Percentiles rank a stretch among this genome's conserved stretches.
phyloP scores from a whole-genome alignment of 2,113 vertebrate species.

The Heloderma charlesbogerti region DNA sequence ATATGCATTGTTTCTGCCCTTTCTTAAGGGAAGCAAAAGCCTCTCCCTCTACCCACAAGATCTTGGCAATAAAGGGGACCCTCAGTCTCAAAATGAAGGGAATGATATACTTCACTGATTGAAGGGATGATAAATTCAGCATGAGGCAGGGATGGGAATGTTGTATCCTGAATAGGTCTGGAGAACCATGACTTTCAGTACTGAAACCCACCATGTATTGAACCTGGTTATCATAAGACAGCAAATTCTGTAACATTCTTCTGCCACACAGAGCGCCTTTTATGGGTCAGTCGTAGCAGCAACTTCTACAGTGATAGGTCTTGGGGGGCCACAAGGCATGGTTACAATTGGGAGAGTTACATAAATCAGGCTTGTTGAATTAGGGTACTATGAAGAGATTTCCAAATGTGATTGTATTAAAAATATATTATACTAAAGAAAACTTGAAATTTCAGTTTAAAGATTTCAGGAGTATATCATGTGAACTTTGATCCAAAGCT shows the following conservation, averaged over 20 bases:
- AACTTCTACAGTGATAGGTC: not conserved
- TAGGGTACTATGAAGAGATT: not conserved
- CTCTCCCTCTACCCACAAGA: not conserved
- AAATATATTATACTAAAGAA: not conserved
- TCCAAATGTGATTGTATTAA: not conserved
- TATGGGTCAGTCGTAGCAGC: not conserved
- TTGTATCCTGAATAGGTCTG: not conserved
- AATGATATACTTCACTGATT: not conserved
- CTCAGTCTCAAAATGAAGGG: not conserved
- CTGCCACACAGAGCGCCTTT: not conserved
- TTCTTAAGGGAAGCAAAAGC: not conserved
- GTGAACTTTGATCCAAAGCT: not conserved
- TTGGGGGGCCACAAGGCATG: not conserved
- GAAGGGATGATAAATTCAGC: not conserved
- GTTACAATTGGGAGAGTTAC: rapidly evolving
- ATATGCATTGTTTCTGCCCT: not conserved
- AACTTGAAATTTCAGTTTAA: not conserved
- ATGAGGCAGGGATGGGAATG: not conserved
- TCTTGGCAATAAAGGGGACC: not conserved
- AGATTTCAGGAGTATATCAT: not conserved
- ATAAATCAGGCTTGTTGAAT: not conserved
- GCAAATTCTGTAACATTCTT: not conserved
- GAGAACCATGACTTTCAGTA: not conserved
- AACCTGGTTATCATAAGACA: not conserved
- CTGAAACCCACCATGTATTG: not conserved